phyloP scores from a whole-genome alignment of 2,888 invertebrate species.

The Tenthredo distinguenda region DNA sequence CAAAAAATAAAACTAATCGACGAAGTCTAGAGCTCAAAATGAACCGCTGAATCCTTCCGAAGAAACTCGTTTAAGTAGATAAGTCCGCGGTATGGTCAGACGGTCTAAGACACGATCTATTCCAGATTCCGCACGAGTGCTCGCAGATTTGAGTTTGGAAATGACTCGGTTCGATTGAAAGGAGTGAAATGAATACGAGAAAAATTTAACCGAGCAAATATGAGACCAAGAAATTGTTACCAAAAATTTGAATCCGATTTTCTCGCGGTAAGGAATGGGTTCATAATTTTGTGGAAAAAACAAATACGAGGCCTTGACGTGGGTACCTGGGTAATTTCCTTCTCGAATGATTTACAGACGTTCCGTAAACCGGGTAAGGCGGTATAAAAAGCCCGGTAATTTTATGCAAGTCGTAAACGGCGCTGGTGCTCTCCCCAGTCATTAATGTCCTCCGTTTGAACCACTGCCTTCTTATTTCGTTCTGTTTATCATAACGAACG shows the following conservation, averaged over 20 bases:
- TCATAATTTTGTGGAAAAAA: neutral
- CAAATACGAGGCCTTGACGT: neutral
- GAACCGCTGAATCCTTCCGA: neutral
- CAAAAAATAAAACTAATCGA: neutral
- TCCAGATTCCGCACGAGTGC: neutral
- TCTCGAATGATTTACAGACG: constrained; percentile 7
- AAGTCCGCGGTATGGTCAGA: neutral
- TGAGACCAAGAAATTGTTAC: neutral
- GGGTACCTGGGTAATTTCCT: neutral
- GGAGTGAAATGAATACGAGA: neutral
- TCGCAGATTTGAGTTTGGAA: neutral
- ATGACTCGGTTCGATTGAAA: neutral
- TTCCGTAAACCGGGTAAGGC: neutral
- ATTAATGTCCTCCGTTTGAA: constrained; percentile 15
- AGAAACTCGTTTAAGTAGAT: neutral
- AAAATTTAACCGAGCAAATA: neutral
- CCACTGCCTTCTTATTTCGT: neutral
- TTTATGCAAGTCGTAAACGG: constrained; percentile 34
- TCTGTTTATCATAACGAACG: neutral
- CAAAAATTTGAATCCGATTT: neutral
- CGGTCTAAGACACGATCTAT: neutral
- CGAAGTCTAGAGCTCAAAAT: neutral
- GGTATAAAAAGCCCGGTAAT: constrained; percentile 10
- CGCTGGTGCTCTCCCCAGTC: neutral
- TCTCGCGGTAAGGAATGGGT: neutral